Base-by-base conservation (phyloP, 2,888 invertebrate genomes). In the Portevinia maculata region DNA sequence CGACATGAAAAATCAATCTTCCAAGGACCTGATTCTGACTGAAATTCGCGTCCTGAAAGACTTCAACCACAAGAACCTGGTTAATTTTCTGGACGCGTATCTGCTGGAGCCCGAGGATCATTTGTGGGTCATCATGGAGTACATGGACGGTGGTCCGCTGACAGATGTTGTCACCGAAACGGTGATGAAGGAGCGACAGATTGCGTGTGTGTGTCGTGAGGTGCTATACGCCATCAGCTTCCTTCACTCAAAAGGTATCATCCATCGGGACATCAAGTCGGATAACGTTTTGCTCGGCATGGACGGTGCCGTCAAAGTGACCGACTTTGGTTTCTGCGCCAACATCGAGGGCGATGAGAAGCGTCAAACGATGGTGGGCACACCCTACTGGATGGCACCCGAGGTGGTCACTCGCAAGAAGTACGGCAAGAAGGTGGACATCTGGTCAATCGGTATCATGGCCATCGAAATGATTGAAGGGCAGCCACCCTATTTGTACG, bases 311-410 rank as follows among this genome's bases (percentile, higher is more conserved):
- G 97, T 97, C 0, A 97, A 97, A 92, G 96, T 97, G 0, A 97
- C 97, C 0, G 99, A 99, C 91, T 99, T 99, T 91, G 99, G 99
- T 7, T 99, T 99, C 91, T 99, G 98, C 91, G 99, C 99, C 2
- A 99, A 99, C 89, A 96, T 99, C 65, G 94, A 96, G 44, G 97
- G 96, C 0, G 98, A 98, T 86, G 96, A 98, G 87, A 98, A 99
- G 89, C 92, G 98, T n/a, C 96, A 97, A 88, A 98, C 98, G 0
- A 97, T 98, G 97, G 98, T 98, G 0, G 98, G 98, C n/a, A 98
- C 98, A 0, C 98, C 98, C 0, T 98, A 98, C 88, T 98, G 98
- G 99, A 99, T 99, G 98, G 98, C 98, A 0, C 98, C 98, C 0
- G 98, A 98, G 90, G 96, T 97, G 0, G 97, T 97, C 0, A 97